Percentiles rank a stretch among this genome's conserved stretches.
Conservation (phyloP, 2,888 invertebrate genomes). For the Nephrotoma flavescens region DNA sequence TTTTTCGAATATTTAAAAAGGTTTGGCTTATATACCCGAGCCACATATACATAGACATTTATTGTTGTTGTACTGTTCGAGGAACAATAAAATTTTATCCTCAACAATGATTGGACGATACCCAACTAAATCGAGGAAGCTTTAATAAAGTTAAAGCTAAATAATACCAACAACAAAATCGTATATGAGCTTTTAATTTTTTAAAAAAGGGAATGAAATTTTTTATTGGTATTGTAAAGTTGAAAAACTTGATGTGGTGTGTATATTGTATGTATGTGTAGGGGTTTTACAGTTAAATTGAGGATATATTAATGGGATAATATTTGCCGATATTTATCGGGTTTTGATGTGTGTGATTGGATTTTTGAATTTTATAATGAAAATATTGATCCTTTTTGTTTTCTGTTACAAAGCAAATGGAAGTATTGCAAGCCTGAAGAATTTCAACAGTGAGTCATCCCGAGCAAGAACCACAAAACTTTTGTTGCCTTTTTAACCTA, state of each 20-base stretch:
- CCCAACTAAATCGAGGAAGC: not conserved
- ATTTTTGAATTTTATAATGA: not conserved
- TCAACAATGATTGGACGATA: not conserved
- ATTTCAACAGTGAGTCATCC: no score
- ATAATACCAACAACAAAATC: not conserved
- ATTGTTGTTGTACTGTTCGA: not conserved
- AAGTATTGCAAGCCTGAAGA: no score
- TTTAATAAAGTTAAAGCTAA: not conserved
- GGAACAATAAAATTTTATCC: not conserved
- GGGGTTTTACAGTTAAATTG: not conserved
- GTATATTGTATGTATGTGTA: not conserved
- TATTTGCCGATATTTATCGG: not conserved
- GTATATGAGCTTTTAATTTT: not conserved
- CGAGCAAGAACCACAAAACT: no score
- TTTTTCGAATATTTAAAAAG: not conserved
- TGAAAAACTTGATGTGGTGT: not conserved
- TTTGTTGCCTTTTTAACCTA: no score
- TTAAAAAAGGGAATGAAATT: not conserved
- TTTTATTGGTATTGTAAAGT: not conserved
- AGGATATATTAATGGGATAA: not conserved
- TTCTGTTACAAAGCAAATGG: no score
- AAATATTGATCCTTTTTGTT: not conserved
- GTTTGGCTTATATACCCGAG: not conserved
- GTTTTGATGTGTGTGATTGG: not conserved
- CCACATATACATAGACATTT: no score